Conservation (phyloP, 2,797 vertebrate species). For the Alauda arvensis region DNA sequence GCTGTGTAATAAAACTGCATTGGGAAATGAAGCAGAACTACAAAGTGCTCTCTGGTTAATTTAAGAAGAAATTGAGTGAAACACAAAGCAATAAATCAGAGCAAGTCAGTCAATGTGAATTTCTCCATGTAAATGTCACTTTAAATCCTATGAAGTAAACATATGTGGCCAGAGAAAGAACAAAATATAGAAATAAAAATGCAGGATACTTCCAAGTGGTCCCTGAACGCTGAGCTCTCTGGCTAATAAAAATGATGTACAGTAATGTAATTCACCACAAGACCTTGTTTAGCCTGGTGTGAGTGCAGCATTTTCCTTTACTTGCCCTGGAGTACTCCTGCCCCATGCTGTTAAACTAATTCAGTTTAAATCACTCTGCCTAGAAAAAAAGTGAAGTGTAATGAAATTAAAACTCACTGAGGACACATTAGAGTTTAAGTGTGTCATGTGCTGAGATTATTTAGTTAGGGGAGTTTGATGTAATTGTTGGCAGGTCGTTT, state of each 20-base stretch:
- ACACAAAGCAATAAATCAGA: conserved; percentile 58
- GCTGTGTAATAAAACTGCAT: conserved; percentile 62
- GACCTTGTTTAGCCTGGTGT: neutral
- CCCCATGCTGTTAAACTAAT: conserved; percentile 52
- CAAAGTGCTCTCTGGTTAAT: conserved; percentile 66
- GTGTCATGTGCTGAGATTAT: neutral
- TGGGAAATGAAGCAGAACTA: conserved; percentile 69
- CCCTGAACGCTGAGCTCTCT: neutral
- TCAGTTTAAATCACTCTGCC: conserved; percentile 40
- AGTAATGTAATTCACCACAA: conserved; percentile 14
- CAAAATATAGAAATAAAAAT: conserved; percentile 7
- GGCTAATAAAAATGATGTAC: conserved; percentile 39
- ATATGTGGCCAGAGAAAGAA: neutral
- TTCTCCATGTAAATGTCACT: conserved; percentile 33
- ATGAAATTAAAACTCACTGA: conserved; percentile 34
- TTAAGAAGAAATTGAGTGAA: conserved; percentile 67
- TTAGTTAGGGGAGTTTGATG: conserved; percentile 23
- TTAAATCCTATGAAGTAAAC: conserved; percentile 1
- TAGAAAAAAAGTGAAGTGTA: neutral
- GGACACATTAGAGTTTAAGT: conserved; percentile 20
- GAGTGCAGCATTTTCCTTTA: neutral
- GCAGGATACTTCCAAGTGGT: neutral
- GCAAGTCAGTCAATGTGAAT: conserved; percentile 1
- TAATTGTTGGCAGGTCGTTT: conserved; percentile 46
- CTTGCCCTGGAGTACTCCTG: conserved; percentile 33